Percentiles rank a stretch among this genome's conserved stretches.
Evolutionary conservation across 2,888 invertebrate species (phyloP).

Genomic region (Eupithecia subfuscata): DNA sequence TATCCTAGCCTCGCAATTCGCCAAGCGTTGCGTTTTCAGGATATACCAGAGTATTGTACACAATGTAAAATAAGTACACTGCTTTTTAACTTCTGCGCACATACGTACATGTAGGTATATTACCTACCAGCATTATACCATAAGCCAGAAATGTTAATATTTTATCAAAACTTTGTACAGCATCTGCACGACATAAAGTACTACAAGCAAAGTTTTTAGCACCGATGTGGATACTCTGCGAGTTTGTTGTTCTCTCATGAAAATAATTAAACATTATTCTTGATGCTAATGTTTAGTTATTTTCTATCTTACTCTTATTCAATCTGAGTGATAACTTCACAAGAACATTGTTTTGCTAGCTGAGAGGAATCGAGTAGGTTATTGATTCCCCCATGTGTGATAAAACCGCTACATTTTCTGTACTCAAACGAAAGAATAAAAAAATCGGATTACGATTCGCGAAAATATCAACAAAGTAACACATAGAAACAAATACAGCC

Average conservation of each 20-base stretch:
- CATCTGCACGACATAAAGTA: neutral
- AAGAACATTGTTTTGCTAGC: no score
- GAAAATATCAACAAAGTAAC: no score
- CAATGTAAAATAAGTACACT: neutral
- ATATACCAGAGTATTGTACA: no score
- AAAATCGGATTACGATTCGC: no score
- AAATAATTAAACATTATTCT: neutral
- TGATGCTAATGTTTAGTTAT: no score
- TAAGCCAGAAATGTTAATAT: neutral
- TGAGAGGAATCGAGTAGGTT: no score
- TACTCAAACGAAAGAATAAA: no score
- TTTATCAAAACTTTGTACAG: neutral
- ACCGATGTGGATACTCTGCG: neutral
- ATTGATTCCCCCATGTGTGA: no score
- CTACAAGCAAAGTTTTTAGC: conserved; percentile 1
- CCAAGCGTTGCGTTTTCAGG: neutral
- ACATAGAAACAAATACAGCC: no score
- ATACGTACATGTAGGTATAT: neutral
- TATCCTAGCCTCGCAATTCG: neutral
- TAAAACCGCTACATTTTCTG: no score
- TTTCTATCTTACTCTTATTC: no score
- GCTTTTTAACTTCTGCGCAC: neutral
- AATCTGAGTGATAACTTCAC: no score
- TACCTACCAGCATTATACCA: neutral
- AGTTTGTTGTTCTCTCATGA: neutral